These are phyloP conservation scores for Falco cherrug DNA, from an alignment of 2,797 vertebrate genomes.

Conservation along the genomic window DNA sequence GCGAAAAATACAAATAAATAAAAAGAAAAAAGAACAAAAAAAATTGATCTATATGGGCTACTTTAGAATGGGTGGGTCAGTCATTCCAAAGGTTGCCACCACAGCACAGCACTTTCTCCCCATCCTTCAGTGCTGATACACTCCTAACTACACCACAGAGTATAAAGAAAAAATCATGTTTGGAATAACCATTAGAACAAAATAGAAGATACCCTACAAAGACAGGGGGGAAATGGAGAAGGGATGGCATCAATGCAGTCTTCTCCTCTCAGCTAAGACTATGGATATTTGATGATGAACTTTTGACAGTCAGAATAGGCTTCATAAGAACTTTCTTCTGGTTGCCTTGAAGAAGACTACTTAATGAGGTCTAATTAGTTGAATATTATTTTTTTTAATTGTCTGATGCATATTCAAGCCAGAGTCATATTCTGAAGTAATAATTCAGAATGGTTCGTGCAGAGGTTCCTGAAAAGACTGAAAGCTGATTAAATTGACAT, in stretches of 20 bases:
- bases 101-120: neutral
- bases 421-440: neutral
- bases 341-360: neutral
- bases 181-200: neutral
- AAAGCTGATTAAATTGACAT: neutral
- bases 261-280: neutral
- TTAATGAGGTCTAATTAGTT: neutral
- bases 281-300: neutral
- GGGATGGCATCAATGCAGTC: neutral
- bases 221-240: rapidly evolving
- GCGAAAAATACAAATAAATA: neutral
- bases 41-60: neutral
- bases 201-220: neutral
- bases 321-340: neutral
- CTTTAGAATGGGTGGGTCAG: neutral
- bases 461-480: neutral
- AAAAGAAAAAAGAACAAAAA: neutral
- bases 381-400: neutral
- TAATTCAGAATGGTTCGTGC: neutral
- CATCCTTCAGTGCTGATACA: neutral
- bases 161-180: neutral
- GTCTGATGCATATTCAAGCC: neutral
- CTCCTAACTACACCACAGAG: neutral
- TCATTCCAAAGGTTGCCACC: neutral
- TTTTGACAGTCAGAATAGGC: neutral